Evolutionary conservation across 2,113 vertebrate genomes (phyloP).

Genomic region (Tangachromis dhanisi): DNA sequence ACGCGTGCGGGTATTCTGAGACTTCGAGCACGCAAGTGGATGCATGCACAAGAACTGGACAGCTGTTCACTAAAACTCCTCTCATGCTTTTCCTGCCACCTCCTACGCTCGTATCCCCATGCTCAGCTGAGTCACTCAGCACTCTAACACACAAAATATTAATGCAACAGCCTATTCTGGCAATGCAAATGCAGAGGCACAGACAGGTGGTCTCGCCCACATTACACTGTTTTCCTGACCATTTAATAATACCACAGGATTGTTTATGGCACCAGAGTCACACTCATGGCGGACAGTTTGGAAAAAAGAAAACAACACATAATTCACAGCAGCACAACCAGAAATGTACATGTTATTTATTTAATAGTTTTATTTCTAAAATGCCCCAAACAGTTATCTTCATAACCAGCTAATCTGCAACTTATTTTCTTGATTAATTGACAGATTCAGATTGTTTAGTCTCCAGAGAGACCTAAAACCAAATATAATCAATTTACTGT

Average conservation of each 20-base stretch:
- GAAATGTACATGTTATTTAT: not conserved
- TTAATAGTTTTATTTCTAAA: not conserved
- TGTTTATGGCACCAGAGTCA: not conserved
- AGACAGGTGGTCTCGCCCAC: constrained; percentile 30
- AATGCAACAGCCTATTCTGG: not conserved
- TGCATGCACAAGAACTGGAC: constrained; percentile 27
- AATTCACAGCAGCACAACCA: not conserved
- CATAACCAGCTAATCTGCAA: not conserved
- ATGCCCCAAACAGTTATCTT: not conserved
- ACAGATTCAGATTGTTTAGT: not conserved
- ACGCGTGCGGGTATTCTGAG: constrained; percentile 33
- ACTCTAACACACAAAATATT: not conserved
- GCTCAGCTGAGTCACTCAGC: constrained; percentile 50
- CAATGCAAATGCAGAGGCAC: not conserved
- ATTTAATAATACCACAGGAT: not conserved
- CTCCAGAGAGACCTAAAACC: not conserved
- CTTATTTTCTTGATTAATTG: not conserved
- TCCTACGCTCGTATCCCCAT: constrained; percentile 41
- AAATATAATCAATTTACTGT: not conserved
- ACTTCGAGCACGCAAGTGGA: not conserved
- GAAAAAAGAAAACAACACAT: not conserved
- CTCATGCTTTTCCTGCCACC: constrained; percentile 43
- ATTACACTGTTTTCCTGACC: not conserved
- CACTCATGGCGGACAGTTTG: not conserved
- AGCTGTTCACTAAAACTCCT: constrained; percentile 47